Evolutionary conservation across 2,797 vertebrate species (phyloP), one percentile per base, ranked within the genome.

Genomic region (Dromococcyx pavoninus): DNA sequence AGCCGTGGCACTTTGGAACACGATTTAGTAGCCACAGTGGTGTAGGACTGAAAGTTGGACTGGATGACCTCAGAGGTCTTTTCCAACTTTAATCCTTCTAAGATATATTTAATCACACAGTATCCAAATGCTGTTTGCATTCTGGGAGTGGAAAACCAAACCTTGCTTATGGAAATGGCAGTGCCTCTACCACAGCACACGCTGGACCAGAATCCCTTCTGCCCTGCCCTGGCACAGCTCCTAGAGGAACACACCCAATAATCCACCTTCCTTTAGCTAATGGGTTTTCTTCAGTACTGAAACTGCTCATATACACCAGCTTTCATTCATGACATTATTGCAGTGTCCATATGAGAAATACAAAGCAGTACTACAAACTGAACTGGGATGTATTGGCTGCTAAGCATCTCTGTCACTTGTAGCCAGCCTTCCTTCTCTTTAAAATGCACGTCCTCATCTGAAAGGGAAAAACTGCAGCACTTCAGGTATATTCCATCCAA

Each of bases 111-210:
- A 17, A 41, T 71, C 4, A 2, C 46, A 13, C 14, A 4, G 1
- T 17, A 33, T 43, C 75, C 94, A 50, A 87, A 93, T 87, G 35
- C 71, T 69, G 48, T 1, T 8, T 2, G 32, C 25, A 3, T 50
- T 53, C 66, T 54, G 37, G 53, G 54, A 84, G 62, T 74, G 17
- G 39, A 83, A 74, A 91, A 18, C 28, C 37, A 92, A 89, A 78
- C 53, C 43, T 50, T 39, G 54, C 17, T 64, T 6, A 9, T 48
- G 74, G 71, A 57, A 84, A 88, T 3, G 19, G 54, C 58, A 71
- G 19, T 0, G 1, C 6, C 43, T 66, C 30, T 1, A 1, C 39
- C 7, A 2, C 33, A 39, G 48, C 66, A 33, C 65, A n/a, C 0
- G 1, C 8, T 21, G 77, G 50, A 75, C 16, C 43, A 54, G 23